Base-by-base conservation (phyloP, 2,888 invertebrate genomes). In the Meiosimyza platycephala region DNA sequence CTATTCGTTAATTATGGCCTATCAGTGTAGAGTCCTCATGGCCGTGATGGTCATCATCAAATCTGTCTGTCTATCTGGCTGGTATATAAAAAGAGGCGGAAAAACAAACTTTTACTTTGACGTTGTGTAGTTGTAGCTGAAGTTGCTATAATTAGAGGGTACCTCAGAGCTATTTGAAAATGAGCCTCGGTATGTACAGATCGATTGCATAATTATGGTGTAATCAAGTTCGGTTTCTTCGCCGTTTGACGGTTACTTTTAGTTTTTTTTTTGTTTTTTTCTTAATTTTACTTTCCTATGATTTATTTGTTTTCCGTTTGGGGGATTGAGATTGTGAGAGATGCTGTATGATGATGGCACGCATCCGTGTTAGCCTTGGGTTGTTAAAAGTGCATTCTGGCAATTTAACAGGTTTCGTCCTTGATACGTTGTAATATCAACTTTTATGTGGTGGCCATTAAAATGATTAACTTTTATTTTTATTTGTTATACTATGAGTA, bases 191-290 rank as follows among this genome's bases (percentile, higher is more conserved):
- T 51, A 9, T 40, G 62, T 54, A 47, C 55, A 6, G 52, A 72
- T 75, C 71, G 75, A 75, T 75, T 57, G 72, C 66, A 71, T 75
- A 75, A 75, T 75, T 72, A 75, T 67, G 59, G 64, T 13, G 68
- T 50, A 68, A 68, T 64, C 68, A 33, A 40, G 33, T 16, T 18
- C 18, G 51, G 50, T 5, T 13, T 48, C 13, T 3, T 6, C 18
- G 64, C 12, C 16, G 50, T 51, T 64, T 62, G 60, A 40, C 40
- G 40, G 60, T 62, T 11, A 28, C 60, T 40, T 40, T 16, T 22
- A 22, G 22, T 2, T 22, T 60, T n/a, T 11, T n/a, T 60, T 59
- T 28, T 16, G 11, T 52, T 50, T 57, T 9, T 57, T 47, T 18
- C 13, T 18, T 47, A 6, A 18, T 59, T 59, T 13, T 51, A 22